Base-by-base conservation (phyloP, 2,888 invertebrate species). In the Nephrotoma flavescens region DNA sequence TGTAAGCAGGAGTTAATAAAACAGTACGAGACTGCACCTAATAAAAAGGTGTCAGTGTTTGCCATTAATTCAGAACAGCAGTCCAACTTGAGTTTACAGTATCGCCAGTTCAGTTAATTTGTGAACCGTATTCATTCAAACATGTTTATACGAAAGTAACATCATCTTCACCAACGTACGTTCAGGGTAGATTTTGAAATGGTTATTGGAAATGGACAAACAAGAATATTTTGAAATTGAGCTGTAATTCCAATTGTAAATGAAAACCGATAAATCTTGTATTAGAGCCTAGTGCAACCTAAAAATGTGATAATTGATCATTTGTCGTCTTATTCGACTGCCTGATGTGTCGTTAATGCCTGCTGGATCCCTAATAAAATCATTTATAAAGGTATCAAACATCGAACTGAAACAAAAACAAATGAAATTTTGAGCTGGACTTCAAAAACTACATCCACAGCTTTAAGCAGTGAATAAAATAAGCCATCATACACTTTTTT, bases 151-250 rank as follows among this genome's bases (percentile, higher is more conserved):
- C 92, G 85, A 94, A 95, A 87, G 97, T 97, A 0, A 95, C 94
- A 11, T 92, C 94, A 4, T 92, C 91, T n/a, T 98, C 98, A 87
- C 19, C n/a, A n/a, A 19, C 97, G 97, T 7, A 94, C 99, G 94
- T 97, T 95, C 92, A 97, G 96, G 83, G 89, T 99, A 4, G 99
- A 99, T 93, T 98, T 98, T 93, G 99, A 99, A 93, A 96, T 97
- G 97, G 97, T 97, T 92, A 92, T n/a, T n/a, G n/a, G n/a, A n/a
- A n/a, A n/a, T n/a, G 93, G 88, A 98, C 98, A 4, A 93, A 92
- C 31, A 92, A 92, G 41, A 95, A 95, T 0, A 90, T 92, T 85
- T 93, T 94, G 87, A 98, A 98, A 91, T 91, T 99, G 52, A 97
- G 98, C 0, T 93, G 97, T 89, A n/a, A 94, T 98, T 86, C 97